Evolutionary conservation across 1,140 invertebrate genomes (phyloP).

Genomic region (Druon quercuslanigerum): DNA sequence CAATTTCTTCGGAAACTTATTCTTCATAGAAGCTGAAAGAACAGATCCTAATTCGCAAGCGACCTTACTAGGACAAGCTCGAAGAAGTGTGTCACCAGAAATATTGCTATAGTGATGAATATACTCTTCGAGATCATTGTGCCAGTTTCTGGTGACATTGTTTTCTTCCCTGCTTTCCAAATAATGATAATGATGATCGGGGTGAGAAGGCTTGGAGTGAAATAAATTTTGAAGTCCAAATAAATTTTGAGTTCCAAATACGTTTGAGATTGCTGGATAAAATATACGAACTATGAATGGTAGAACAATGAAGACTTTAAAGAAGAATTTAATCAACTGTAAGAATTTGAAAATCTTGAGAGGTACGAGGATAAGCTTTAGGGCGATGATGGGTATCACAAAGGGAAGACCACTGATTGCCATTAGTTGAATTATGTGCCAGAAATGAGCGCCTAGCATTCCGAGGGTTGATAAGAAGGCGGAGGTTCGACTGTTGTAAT

Average conservation of each 20-base stretch:
- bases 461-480: constrained; percentile 37
- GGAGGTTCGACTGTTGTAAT: constrained; percentile 37
- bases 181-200: constrained; percentile 43
- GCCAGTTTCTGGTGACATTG: constrained; percentile 37
- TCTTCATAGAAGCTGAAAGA: neutral
- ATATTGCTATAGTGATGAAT: constrained; percentile 40
- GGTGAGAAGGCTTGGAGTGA: constrained; percentile 32
- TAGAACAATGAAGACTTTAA: constrained; percentile 57
- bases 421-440: constrained; percentile 49
- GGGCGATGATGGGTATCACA: constrained; percentile 51
- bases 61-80: constrained; percentile 52
- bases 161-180: constrained; percentile 43
- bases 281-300: constrained; percentile 56
- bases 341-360: constrained; percentile 62
- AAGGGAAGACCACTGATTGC: constrained; percentile 46
- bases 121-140: neutral
- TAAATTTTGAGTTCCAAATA: constrained; percentile 9
- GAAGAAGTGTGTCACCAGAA: constrained; percentile 41
- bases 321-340: constrained; percentile 52
- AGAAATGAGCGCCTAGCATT: constrained; percentile 44
- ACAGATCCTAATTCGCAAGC: constrained; percentile 58
- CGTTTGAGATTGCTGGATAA: constrained; percentile 48
- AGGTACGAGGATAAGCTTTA: constrained; percentile 53
- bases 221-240: constrained; percentile 33
- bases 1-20: constrained; percentile 2